Conservation (phyloP, 2,888 invertebrate genomes). For the Melinaea marsaeus region DNA sequence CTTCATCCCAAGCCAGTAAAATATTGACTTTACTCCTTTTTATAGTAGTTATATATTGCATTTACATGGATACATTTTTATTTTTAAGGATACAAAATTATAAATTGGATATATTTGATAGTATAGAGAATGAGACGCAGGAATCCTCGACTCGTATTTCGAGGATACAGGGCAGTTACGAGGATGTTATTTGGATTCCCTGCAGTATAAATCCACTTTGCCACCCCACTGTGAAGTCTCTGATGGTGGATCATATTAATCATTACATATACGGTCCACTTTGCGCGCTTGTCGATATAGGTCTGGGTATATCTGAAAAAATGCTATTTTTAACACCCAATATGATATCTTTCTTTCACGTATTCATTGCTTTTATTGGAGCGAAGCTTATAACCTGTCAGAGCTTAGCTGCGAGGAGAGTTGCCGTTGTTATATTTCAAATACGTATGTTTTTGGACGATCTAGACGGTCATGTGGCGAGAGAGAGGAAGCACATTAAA, state of each 20-base stretch:
- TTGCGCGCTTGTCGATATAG: slow-evolving; percentile 83
- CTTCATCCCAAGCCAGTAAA: slow-evolving; percentile 85
- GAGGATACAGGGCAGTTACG: slow-evolving; percentile 55
- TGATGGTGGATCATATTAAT: slow-evolving; percentile 90
- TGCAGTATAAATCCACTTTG: slow-evolving; percentile 86
- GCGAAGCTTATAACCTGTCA: slow-evolving; percentile 86
- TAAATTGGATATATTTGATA: slow-evolving; percentile 71
- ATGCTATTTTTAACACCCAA: slow-evolving; percentile 85
- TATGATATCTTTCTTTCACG: slow-evolving; percentile 88
- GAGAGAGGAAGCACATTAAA: slow-evolving; percentile 84
- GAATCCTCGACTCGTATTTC: slow-evolving; percentile 51
- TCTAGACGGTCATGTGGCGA: slow-evolving; percentile 91
- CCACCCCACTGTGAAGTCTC: slow-evolving; percentile 88
- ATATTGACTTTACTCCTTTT: slow-evolving; percentile 79
- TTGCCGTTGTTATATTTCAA: slow-evolving; percentile 88
- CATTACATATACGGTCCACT: slow-evolving; percentile 90
- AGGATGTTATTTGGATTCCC: slow-evolving; percentile 79
- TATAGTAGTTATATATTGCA: slow-evolving; percentile 79
- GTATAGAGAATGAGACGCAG: slow-evolving; percentile 38
- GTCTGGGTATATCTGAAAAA: slow-evolving; percentile 80
- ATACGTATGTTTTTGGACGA: slow-evolving; percentile 90
- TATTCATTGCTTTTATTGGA: slow-evolving; percentile 85
- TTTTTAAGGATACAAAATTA: slow-evolving; percentile 84
- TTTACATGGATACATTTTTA: slow-evolving; percentile 85
- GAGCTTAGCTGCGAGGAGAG: slow-evolving; percentile 82